These are phyloP conservation scores for Drosophila peninsularis DNA, from an alignment of 2,888 invertebrate genomes.

Conservation along the genomic window DNA sequence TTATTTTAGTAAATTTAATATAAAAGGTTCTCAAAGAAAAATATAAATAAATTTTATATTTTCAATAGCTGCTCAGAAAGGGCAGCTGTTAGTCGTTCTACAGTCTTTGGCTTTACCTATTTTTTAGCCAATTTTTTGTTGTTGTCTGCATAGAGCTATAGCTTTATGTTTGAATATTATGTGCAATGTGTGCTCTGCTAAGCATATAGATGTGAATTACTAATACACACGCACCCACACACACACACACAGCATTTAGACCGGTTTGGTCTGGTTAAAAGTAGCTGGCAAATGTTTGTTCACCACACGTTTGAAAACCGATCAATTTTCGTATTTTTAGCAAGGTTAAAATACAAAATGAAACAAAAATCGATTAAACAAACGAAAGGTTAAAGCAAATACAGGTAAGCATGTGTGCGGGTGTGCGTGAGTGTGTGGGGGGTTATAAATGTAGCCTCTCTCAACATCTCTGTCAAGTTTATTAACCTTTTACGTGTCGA, in stretches of 20 bases:
- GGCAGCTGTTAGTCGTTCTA: slow-evolving; percentile 2
- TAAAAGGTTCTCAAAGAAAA: neutral
- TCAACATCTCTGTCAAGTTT: slow-evolving; percentile 54
- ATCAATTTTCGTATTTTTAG: slow-evolving; percentile 57
- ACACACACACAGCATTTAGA: slow-evolving; percentile 17
- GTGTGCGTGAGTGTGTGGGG: slow-evolving; percentile 18
- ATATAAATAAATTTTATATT: no score
- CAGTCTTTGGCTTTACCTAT: neutral
- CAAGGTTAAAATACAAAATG: slow-evolving; percentile 57
- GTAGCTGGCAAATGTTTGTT: slow-evolving; percentile 65
- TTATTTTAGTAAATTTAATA: neutral
- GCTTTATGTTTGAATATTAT: slow-evolving; percentile 19
- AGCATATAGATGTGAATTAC: slow-evolving; percentile 26
- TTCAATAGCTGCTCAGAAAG: slow-evolving; percentile 4
- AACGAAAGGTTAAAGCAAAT: slow-evolving; percentile 70
- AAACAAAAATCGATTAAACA: slow-evolving; percentile 70
- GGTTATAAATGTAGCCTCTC: slow-evolving; percentile 33
- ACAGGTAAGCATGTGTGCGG: neutral
- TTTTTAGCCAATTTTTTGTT: slow-evolving; percentile 22
- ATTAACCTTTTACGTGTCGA: slow-evolving; percentile 61
- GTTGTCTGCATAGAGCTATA: slow-evolving; percentile 48
- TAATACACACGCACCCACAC: neutral
- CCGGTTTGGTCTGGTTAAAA: slow-evolving; percentile 53
- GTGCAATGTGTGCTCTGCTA: slow-evolving; percentile 40
- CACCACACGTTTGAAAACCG: slow-evolving; percentile 56